phyloP scores from a whole-genome alignment of 2,888 invertebrate species.

The Congeria kusceri region DNA sequence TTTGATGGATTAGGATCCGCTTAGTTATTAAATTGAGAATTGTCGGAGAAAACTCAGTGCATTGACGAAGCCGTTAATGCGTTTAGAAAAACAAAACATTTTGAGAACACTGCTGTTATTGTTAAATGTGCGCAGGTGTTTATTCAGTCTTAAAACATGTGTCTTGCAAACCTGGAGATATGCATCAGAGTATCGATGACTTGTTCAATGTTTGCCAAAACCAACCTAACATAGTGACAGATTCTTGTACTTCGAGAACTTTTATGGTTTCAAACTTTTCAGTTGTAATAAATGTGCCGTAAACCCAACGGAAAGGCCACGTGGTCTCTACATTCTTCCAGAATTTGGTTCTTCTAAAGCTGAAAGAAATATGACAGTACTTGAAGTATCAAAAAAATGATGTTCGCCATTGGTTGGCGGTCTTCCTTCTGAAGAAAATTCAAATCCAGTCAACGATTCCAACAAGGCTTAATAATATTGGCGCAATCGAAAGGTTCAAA shows the following conservation, averaged over 20 bases:
- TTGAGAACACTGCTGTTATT: constrained; percentile 63
- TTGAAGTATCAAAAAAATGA: no score
- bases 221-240: constrained; percentile 46
- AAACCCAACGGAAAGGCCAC: background rate
- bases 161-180: constrained; percentile 10
- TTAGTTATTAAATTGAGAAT: constrained; percentile 39
- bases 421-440: no score
- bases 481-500: no score
- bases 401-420: no score
- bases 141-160: constrained; percentile 19
- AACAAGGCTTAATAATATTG: constrained; percentile 33
- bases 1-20: constrained; percentile 55
- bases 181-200: constrained; percentile 61
- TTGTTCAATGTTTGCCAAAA: constrained; percentile 53
- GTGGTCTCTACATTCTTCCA: background rate
- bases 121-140: constrained; percentile 70
- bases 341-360: no score
- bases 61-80: constrained; percentile 62
- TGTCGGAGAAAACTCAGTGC: no score
- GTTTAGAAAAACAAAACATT: constrained; percentile 60
- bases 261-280: constrained; percentile 66
- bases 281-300: background rate
- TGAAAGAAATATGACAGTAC: no score
- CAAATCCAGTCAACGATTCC: constrained; percentile 42
- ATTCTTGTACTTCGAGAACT: constrained; percentile 51